A percentile compares a stretch with the other conserved stretches of the same genome.
Conservation (phyloP, 2,888 invertebrate genomes). For the Lycocerus yunnanus region DNA sequence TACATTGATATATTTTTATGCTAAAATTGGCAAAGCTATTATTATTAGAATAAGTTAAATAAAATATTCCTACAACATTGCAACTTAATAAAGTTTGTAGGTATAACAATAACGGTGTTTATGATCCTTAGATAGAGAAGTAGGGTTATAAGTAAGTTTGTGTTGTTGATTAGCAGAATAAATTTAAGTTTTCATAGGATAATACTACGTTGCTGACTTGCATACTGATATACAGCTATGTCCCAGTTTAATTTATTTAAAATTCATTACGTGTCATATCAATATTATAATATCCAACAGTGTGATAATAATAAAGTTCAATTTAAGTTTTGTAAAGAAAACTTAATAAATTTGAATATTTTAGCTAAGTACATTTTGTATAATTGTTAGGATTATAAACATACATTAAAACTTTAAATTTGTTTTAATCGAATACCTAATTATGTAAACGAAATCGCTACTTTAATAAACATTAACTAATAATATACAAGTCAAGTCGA, state of each 20-base stretch:
- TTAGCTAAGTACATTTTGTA: not conserved
- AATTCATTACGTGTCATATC: constrained; percentile 13
- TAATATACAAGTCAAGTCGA: no score
- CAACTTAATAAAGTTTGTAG: not conserved
- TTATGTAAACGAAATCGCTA: not conserved
- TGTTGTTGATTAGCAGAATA: constrained; percentile 2
- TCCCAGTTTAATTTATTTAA: constrained; percentile 17
- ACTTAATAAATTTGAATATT: not conserved
- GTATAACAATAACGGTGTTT: not conserved
- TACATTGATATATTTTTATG: not conserved
- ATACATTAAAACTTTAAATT: not conserved
- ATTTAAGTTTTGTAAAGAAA: not conserved
- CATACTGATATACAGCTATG: constrained; percentile 10
- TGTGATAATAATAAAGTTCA: not conserved
- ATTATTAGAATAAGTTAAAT: not conserved
- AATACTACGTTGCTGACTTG: constrained; percentile 4
- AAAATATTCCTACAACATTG: not conserved
- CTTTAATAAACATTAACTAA: not conserved
- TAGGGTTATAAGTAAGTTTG: constrained; percentile 1
- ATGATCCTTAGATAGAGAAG: not conserved
- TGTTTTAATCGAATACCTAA: not conserved
- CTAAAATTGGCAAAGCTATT: not conserved
- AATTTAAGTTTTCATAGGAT: constrained; percentile 4
- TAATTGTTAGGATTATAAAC: not conserved
- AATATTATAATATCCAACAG: constrained; percentile 10